Evolutionary conservation across 2,888 invertebrate species (phyloP), one percentile per base, ranked within the genome.

Genomic region (Leucozona laternaria): DNA sequence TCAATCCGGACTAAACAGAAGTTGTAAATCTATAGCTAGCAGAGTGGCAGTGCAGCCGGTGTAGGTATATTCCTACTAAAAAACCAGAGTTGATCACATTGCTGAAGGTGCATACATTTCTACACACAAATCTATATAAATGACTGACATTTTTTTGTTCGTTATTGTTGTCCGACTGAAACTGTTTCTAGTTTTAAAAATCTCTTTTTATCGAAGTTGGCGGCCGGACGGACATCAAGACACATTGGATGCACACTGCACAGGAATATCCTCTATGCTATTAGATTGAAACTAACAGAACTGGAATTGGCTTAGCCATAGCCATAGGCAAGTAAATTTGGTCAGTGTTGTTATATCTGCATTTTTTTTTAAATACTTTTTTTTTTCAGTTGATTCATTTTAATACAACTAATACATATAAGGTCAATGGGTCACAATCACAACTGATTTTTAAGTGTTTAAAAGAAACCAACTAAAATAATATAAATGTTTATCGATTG

Each of bases 101-200:
- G 78, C 77, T 68, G 34, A 53, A 82, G 82, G 82, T 82, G 82
- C 72, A 78, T 78, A 78, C 55, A 76, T 81, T 76, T 81, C 76
- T 66, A 72, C 71, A 77, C 57, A 72, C 62, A 64, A 53, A 58
- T 80, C 40, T 40, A n/a, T n/a, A n/a, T n/a, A n/a, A n/a, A n/a
- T n/a, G n/a, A 40, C 15, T 62, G 20, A 13, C 22, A 53, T 53
- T 55, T 79, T 58, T 68, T 37, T 13, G 13, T 37, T 60, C 20
- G 34, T n/a, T 55, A 31, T 57, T 2, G 57, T 34, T 34, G n/a
- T 34, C 34, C 7, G 6, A 10, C 20, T 22, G 4, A 25, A 20
- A 28, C 40, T 15, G 55, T 22, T 40, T 37, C 58, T 40, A 40
- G 20, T 50, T 11, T 40, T 70, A 2, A 4, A 75, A 45, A 37